Evolutionary conservation across 2,113 vertebrate species (phyloP).

Genomic region (Oenanthe oenanthe): DNA sequence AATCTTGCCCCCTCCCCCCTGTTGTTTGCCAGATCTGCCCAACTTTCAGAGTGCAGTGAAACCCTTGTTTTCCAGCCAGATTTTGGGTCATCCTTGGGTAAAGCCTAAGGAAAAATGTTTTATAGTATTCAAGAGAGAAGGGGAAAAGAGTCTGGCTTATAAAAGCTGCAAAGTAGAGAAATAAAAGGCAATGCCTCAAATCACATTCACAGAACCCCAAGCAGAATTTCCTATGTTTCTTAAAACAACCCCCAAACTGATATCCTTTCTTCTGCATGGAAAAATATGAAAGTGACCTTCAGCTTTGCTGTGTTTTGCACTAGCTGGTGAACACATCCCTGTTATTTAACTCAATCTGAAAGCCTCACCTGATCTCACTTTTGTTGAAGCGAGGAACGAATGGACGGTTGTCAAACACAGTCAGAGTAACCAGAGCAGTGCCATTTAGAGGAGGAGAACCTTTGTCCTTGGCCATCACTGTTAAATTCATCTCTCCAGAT

Average conservation of each 20-base stretch:
- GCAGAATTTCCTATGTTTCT: not conserved
- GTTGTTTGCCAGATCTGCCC: not conserved
- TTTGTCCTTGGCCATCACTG: slow-evolving; percentile 62
- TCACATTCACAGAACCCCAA: not conserved
- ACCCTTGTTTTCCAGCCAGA: not conserved
- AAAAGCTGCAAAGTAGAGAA: not conserved
- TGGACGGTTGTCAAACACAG: slow-evolving; percentile 5
- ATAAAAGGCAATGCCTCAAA: not conserved
- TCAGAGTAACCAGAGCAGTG: slow-evolving; percentile 29
- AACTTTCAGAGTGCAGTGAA: not conserved
- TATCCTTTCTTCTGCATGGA: not conserved
- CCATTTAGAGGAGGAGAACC: slow-evolving; percentile 54
- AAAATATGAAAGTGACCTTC: not conserved
- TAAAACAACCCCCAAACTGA: not conserved
- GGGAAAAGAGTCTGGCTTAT: not conserved
- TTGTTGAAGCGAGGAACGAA: slow-evolving; percentile 34
- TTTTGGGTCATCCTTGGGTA: not conserved
- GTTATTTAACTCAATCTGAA: not conserved
- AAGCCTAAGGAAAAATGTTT: not conserved
- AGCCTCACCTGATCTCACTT: slow-evolving; percentile 59
- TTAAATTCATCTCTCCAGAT: slow-evolving; percentile 30
- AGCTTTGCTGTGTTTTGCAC: not conserved
- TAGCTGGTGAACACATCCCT: not conserved
- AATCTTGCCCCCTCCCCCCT: not conserved
- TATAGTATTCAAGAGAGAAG: not conserved